Conservation (phyloP, 2,797 vertebrate species). For the Microchirus variegatus region DNA sequence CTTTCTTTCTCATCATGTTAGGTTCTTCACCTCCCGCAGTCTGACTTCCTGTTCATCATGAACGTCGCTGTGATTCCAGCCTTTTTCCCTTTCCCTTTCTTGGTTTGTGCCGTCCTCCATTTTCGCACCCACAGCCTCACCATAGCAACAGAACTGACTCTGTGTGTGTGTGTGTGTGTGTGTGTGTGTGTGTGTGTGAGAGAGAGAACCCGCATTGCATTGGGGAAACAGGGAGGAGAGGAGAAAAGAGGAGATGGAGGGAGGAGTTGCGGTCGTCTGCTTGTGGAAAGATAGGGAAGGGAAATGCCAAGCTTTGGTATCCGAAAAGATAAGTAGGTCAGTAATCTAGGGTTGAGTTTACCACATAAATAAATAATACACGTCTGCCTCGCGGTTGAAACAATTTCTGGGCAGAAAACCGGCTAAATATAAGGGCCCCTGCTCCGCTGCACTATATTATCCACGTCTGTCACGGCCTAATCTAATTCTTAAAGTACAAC, state of each 20-base stretch:
- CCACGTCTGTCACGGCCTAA: constrained; percentile 4
- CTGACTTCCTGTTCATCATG: constrained; percentile 26
- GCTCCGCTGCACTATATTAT: not conserved
- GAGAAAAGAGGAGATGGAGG: constrained; percentile 8
- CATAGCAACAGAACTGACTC: constrained; percentile 74
- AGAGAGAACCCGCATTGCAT: constrained; percentile 46
- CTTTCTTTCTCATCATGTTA: constrained; percentile 13
- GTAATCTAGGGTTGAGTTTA: constrained; percentile 73
- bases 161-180: too few relatives aligned
- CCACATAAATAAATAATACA: constrained; percentile 74
- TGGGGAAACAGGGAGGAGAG: constrained; percentile 9
- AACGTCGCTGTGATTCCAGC: constrained; percentile 25
- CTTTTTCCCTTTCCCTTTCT: constrained; percentile 22
- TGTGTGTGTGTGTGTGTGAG: too few relatives aligned
- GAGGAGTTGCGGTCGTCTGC: constrained; percentile 11
- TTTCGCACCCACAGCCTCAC: constrained; percentile 69
- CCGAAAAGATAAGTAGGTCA: constrained; percentile 77
- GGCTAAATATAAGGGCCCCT: constrained; percentile 31
- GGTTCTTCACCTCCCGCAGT: constrained; percentile 24
- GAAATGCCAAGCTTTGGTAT: constrained; percentile 55
- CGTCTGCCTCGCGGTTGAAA: constrained; percentile 53
- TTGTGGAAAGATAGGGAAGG: constrained; percentile 42
- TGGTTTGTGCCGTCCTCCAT: constrained; percentile 30
- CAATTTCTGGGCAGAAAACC: constrained; percentile 42
- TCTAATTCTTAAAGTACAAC: not conserved